Conservation (phyloP, 2,113 vertebrate genomes). For the Sinocyclocheilus maitianheensis region DNA sequence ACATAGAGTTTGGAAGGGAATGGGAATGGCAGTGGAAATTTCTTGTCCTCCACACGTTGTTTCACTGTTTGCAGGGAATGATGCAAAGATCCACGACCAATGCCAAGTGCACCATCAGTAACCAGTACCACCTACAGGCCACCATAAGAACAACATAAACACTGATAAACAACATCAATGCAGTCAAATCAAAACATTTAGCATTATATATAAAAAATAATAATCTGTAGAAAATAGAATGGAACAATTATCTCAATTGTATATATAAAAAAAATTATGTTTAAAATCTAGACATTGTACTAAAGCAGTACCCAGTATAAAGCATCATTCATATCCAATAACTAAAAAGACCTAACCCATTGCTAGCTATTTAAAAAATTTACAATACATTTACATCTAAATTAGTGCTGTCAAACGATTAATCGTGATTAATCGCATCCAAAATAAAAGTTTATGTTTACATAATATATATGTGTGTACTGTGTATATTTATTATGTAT, state of each 20-base stretch:
- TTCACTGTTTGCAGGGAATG: conserved; percentile 87
- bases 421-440: too few relatives aligned
- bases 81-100: conserved; percentile 90
- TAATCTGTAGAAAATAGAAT: background rate
- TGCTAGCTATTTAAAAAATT: background rate
- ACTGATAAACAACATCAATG: background rate
- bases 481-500: too few relatives aligned
- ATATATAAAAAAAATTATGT: background rate
- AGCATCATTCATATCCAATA: background rate
- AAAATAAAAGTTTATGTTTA: too few relatives aligned
- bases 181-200: background rate
- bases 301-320: background rate
- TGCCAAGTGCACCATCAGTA: conserved; percentile 94
- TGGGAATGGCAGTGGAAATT: conserved; percentile 93
- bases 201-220: background rate
- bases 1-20: conserved; percentile 93
- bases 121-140: conserved; percentile 88
- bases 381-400: background rate
- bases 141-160: conserved; percentile 16
- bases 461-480: too few relatives aligned
- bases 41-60: conserved; percentile 86
- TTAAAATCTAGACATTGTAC: background rate
- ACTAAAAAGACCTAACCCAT: background rate
- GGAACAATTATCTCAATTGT: background rate
- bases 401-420: too few relatives aligned